A percentile compares a stretch with the other conserved stretches of the same genome.
Conservation (phyloP, 1,140 invertebrate genomes). For the Parapsyche elsis region DNA sequence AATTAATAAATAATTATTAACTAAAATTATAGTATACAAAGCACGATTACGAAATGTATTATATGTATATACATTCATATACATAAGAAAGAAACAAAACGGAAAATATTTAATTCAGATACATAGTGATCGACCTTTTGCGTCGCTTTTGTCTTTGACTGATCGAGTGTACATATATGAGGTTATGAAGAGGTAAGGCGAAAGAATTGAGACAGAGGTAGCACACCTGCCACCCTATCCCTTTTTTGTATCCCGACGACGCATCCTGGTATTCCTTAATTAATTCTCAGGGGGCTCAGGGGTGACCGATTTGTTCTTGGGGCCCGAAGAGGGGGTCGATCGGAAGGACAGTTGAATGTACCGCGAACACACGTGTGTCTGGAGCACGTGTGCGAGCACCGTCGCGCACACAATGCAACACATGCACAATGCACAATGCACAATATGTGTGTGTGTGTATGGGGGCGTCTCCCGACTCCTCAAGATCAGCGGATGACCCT, state of each 20-base stretch:
- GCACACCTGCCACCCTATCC: not conserved
- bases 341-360: not conserved
- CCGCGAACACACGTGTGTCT: not conserved
- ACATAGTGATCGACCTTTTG: too few relatives aligned
- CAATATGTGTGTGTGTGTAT: conserved; percentile 1
- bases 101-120: too few relatives aligned
- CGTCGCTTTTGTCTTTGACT: too few relatives aligned
- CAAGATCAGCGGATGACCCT: conserved; percentile 26
- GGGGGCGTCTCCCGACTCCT: not conserved
- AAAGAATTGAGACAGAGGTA: too few relatives aligned
- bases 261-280: not conserved
- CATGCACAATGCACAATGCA: not conserved
- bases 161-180: too few relatives aligned
- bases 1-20: too few relatives aligned
- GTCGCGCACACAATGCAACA: not conserved
- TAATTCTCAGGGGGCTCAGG: not conserved
- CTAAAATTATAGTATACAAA: too few relatives aligned
- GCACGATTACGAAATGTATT: too few relatives aligned
- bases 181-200: too few relatives aligned
- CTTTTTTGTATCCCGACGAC: not conserved
- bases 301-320: conserved; percentile 6
- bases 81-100: too few relatives aligned
- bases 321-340: not conserved
- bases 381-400: not conserved
- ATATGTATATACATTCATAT: too few relatives aligned